Evolutionary conservation across 2,888 invertebrate genomes (phyloP).

Genomic region (Hymenopus coronatus): DNA sequence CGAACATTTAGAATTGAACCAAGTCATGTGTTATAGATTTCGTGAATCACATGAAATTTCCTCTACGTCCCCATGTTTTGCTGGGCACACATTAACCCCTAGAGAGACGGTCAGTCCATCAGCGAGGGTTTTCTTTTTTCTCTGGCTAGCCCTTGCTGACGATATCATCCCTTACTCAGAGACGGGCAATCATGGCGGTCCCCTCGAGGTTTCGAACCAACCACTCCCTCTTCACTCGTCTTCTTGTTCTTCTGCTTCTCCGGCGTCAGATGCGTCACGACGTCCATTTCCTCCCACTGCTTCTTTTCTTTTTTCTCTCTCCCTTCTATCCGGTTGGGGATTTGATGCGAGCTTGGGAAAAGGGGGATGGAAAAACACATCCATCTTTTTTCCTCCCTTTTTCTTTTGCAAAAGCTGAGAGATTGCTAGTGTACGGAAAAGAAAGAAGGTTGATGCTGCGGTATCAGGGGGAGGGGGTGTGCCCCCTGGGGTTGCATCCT

Average conservation of each 20-base stretch:
- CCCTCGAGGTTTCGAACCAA: conserved; percentile 6
- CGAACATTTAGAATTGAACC: no score
- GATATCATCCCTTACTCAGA: not conserved
- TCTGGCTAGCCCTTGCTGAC: not conserved
- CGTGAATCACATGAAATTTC: not conserved
- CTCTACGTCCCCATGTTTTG: not conserved
- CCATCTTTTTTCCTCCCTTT: conserved; percentile 27
- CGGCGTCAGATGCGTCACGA: conserved; percentile 25
- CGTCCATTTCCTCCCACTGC: conserved; percentile 10
- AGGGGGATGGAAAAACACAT: conserved; percentile 28
- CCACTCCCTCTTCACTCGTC: conserved; percentile 9
- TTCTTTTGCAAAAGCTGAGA: conserved; percentile 24
- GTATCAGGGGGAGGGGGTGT: conserved; percentile 28
- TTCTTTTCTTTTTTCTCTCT: conserved; percentile 14
- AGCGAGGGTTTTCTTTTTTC: not conserved
- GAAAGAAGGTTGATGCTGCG: conserved; percentile 24
- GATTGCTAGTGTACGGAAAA: conserved; percentile 24
- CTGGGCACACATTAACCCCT: not conserved
- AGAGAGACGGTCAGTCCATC: not conserved
- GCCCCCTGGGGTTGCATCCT: conserved; percentile 18
- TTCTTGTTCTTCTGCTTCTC: conserved; percentile 14
- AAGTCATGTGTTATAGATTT: not conserved
- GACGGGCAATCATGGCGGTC: conserved; percentile 25
- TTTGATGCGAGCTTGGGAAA: conserved; percentile 11
- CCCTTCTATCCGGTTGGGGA: conserved; percentile 26